phyloP scores from a whole-genome alignment of 2,797 vertebrate species.

The Galagoides demidoff region DNA sequence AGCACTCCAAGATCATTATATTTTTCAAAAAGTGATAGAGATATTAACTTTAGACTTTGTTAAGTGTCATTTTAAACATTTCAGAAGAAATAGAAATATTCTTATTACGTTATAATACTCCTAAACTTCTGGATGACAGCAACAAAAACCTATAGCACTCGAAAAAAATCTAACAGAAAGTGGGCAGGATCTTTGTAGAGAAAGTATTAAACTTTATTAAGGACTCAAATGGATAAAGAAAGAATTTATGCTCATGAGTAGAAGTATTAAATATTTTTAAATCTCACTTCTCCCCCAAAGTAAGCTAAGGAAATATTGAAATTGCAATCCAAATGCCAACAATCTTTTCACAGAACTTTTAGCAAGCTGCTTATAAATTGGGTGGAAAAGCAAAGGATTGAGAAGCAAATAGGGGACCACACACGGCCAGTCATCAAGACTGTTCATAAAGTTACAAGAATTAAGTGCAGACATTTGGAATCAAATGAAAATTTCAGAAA shows the following conservation, averaged over 20 bases:
- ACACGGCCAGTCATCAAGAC: background rate
- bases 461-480: background rate
- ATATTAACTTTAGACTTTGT: background rate
- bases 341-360: background rate
- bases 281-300: background rate
- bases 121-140: background rate
- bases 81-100: background rate
- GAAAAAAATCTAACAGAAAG: background rate
- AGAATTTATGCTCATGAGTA: background rate
- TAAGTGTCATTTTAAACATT: background rate
- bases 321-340: background rate
- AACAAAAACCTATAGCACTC: background rate
- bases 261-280: background rate
- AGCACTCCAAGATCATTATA: background rate
- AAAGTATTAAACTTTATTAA: background rate
- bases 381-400: background rate
- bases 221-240: background rate
- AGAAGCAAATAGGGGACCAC: background rate
- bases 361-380: background rate
- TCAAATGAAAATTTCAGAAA: background rate
- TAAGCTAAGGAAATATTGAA: background rate
- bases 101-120: background rate
- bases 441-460: background rate
- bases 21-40: background rate
- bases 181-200: background rate